Conservation (phyloP, 2,888 invertebrate species). For the Strigamia transsilvanica region DNA sequence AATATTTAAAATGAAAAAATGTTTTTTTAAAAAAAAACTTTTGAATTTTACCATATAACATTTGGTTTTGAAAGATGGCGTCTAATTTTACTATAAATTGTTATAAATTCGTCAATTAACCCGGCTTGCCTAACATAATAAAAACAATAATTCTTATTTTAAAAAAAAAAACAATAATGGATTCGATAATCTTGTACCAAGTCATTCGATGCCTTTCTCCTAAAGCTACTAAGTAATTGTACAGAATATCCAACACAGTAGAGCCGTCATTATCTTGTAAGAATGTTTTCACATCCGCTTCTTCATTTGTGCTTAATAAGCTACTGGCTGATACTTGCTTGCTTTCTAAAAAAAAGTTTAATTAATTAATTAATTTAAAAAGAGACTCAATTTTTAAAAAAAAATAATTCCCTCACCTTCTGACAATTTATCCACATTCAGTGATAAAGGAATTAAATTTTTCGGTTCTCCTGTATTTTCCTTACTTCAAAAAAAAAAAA, state of each 20-base stretch:
- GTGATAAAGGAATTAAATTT: not conserved
- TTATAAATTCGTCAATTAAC: conserved; percentile 60
- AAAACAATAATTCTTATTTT: not conserved
- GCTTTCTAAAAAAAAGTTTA: not conserved
- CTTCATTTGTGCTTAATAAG: conserved; percentile 54
- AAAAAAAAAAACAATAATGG: not conserved
- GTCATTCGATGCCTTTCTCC: conserved; percentile 43
- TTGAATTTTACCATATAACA: conserved; percentile 60
- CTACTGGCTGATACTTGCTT: not conserved
- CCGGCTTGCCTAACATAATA: conserved; percentile 60
- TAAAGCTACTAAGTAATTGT: conserved; percentile 54
- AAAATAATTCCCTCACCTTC: not conserved
- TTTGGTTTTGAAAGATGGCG: conserved; percentile 69
- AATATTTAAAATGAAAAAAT: not conserved
- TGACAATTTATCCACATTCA: conserved; percentile 3
- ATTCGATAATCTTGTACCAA: conserved; percentile 22
- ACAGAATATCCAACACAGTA: conserved; percentile 57
- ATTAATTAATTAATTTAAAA: not conserved
- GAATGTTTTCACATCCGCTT: conserved; percentile 61
- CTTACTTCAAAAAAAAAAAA: not conserved
- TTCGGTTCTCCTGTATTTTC: not conserved
- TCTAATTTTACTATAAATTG: conserved; percentile 62
- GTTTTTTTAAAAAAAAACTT: not conserved
- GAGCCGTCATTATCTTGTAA: conserved; percentile 60
- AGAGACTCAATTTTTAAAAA: not conserved